These are phyloP conservation scores for Argynnis bischoffii DNA, from an alignment of 2,888 invertebrate species.

Conservation along the genomic window DNA sequence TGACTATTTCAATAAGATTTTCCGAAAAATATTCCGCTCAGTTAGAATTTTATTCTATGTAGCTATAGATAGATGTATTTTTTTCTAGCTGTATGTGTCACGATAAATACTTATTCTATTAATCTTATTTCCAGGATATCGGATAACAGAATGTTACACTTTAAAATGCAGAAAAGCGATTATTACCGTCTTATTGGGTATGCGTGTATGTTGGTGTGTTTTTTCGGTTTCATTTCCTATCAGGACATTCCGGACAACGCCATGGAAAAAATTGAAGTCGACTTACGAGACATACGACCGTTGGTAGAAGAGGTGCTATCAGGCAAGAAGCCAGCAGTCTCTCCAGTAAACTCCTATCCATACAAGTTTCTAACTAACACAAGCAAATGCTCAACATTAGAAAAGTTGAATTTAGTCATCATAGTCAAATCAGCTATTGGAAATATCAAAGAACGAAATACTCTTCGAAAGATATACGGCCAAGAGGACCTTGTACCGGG, in stretches of 20 bases:
- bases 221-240: too few species aligned
- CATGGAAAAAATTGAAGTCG: too few species aligned
- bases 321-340: slow-evolving; percentile 80
- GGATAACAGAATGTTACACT: slow-evolving; percentile 41
- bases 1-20: too few species aligned
- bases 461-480: slow-evolving; percentile 93
- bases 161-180: slow-evolving; percentile 63
- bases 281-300: slow-evolving; percentile 84
- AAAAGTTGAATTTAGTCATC: slow-evolving; percentile 86
- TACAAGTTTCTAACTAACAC: slow-evolving; percentile 82
- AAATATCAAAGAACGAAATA: slow-evolving; percentile 85
- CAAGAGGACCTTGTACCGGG: slow-evolving; percentile 90
- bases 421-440: slow-evolving; percentile 90
- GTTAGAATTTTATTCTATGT: too few species aligned
- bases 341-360: slow-evolving; percentile 87
- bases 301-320: slow-evolving; percentile 83
- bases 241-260: too few species aligned
- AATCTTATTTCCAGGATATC: slow-evolving; percentile 28
- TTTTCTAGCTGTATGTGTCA: too few species aligned
- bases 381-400: slow-evolving; percentile 73
- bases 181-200: slow-evolving; percentile 68
- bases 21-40: too few species aligned
- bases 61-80: too few species aligned
- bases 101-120: neutral
- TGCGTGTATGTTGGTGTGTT: slow-evolving; percentile 52